Evolutionary conservation across 2,113 vertebrate genomes (phyloP).

Genomic region (Oxygymnocypris stewartii): DNA sequence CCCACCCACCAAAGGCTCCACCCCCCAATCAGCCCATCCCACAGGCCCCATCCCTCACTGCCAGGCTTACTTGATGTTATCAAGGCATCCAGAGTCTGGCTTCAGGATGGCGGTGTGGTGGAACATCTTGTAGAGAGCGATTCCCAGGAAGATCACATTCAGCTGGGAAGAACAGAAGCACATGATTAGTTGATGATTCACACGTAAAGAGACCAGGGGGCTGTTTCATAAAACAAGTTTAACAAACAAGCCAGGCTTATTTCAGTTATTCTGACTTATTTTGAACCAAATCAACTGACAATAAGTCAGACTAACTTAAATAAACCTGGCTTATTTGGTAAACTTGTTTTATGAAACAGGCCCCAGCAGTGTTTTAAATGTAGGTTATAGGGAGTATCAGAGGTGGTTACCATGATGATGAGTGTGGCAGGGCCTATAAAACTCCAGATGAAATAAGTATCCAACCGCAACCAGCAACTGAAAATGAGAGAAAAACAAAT

Average conservation of each 20-base stretch:
- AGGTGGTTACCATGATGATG: slow-evolving; percentile 95
- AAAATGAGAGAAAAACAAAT: slow-evolving; percentile 70
- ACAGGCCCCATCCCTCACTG: background rate
- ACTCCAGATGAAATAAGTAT: slow-evolving; percentile 99
- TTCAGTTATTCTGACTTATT: no score
- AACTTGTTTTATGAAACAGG: no score
- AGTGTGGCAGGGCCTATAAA: slow-evolving; percentile 99
- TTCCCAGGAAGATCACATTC: slow-evolving; percentile 97
- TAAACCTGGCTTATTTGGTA: no score
- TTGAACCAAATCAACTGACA: no score
- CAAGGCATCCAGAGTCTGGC: slow-evolving; percentile 97
- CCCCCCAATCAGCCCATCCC: background rate
- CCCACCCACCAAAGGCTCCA: background rate
- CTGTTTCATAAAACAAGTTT: no score
- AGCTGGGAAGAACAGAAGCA: slow-evolving; percentile 75
- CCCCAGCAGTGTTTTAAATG: background rate
- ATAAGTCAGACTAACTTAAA: no score
- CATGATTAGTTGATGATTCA: background rate
- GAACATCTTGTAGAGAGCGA: slow-evolving; percentile 99
- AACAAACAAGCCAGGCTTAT: no score
- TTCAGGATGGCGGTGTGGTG: slow-evolving; percentile 98
- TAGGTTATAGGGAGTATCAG: background rate
- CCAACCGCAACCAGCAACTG: slow-evolving; percentile 98
- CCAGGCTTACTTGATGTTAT: slow-evolving; percentile 97
- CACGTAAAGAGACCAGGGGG: background rate